Percentiles rank a stretch among this genome's conserved stretches.
These are phyloP conservation scores for Macroramphosus scolopax DNA, from an alignment of 2,797 vertebrate genomes.

Conservation along the genomic window DNA sequence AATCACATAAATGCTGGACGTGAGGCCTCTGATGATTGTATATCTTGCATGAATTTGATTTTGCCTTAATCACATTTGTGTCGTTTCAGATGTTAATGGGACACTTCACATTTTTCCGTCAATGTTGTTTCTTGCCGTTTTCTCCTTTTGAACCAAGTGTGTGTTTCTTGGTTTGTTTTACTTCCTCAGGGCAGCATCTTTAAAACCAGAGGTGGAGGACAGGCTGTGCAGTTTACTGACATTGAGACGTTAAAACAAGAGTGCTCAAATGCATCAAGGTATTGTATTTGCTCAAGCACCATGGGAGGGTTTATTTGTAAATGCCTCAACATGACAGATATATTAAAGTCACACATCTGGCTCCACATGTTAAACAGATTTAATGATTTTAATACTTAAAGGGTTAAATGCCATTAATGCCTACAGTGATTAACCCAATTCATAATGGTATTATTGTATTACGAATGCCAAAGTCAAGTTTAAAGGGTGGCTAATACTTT, in stretches of 20 bases:
- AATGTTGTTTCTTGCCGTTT: slow-evolving; percentile 6
- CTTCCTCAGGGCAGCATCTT: slow-evolving; percentile 87
- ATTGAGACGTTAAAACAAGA: slow-evolving; percentile 91
- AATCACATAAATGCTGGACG: slow-evolving; percentile 24
- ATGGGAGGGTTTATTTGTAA: too few species aligned
- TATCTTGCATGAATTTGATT: slow-evolving; percentile 34
- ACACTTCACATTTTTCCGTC: not conserved
- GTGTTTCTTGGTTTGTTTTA: not conserved
- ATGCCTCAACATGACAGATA: too few species aligned
- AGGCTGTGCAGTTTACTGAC: slow-evolving; percentile 94
- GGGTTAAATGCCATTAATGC: too few species aligned
- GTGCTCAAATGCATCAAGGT: slow-evolving; percentile 76
- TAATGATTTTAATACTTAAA: too few species aligned
- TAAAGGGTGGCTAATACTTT: too few species aligned
- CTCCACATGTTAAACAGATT: too few species aligned
- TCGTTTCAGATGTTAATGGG: slow-evolving; percentile 1
- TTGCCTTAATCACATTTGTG: slow-evolving; percentile 12
- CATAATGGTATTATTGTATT: too few species aligned
- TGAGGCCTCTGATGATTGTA: too few species aligned
- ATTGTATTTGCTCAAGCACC: not conserved
- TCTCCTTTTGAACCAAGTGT: slow-evolving; percentile 1
- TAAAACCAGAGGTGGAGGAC: slow-evolving; percentile 90
- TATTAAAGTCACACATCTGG: too few species aligned
- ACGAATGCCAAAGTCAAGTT: too few species aligned
- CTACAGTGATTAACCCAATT: too few species aligned